phyloP scores from a whole-genome alignment of 2,888 invertebrate species.

The Leptinotarsa juncta region DNA sequence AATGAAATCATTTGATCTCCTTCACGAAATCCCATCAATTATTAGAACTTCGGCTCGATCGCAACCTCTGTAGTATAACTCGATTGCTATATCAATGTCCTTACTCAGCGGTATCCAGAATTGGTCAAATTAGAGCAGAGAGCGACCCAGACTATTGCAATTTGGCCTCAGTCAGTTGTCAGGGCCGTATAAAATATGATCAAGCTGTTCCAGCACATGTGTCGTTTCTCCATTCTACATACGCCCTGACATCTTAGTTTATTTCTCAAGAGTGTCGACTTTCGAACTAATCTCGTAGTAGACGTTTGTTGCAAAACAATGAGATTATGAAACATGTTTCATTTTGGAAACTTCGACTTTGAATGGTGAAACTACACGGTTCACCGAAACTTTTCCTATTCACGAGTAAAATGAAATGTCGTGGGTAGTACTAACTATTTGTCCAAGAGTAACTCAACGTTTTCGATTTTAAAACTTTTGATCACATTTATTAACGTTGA shows the following conservation, averaged over 20 bases:
- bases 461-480: neutral
- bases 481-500: neutral
- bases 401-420: neutral
- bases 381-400: conserved; percentile 18
- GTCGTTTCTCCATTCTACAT: conserved; percentile 45
- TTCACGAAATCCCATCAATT: conserved; percentile 43
- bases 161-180: conserved; percentile 46
- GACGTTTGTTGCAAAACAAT: conserved; percentile 24
- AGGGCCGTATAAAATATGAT: conserved; percentile 46
- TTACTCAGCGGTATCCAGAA: conserved; percentile 54
- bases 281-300: conserved; percentile 39
- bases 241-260: conserved; percentile 49
- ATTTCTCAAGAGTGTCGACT: conserved; percentile 42
- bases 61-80: conserved; percentile 34
- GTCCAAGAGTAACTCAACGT: neutral
- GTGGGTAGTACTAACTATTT: neutral
- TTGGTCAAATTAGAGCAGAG: conserved; percentile 54
- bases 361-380: neutral
- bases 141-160: conserved; percentile 44
- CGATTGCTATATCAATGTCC: conserved; percentile 46
- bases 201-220: conserved; percentile 47
- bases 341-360: conserved; percentile 22
- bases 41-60: conserved; percentile 36
- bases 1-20: conserved; percentile 9
- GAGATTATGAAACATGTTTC: conserved; percentile 26